Evolutionary conservation across 2,113 vertebrate genomes (phyloP), one percentile per base, ranked within the genome.

Genomic region (Cyprinus carpio): DNA sequence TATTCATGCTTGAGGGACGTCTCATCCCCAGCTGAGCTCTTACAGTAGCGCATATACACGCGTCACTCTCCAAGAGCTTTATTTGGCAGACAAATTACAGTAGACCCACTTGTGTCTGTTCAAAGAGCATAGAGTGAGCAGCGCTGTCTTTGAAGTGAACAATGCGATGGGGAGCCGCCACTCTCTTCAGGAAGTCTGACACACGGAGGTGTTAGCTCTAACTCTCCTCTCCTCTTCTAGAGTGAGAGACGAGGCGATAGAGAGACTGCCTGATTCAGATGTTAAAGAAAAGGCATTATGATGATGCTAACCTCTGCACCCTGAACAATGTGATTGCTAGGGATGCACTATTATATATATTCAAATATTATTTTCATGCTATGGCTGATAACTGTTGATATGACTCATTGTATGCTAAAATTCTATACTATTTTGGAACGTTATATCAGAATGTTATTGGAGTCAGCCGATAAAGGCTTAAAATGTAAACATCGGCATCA

Each of bases 121-220:
- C 62, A 80, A 80, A 84, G 82, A 84, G 82, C 54, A 20, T 76
- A 34, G 51, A 69, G 67, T 71, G 46, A 83, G 60, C 79, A 58
- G 56, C 9, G 49, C 37, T 58, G 34, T 72, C 87, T 84, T 87
- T 87, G 78, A 85, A 87, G 83, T 85, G 83, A 81, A 84, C 71
- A 75, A 25, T 81, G 43, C 46, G n/a, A 87, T 37, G 58, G 29
- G 80, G 62, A 76, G 15, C 49, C 40, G 31, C 23, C 25, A 65
- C 79, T 71, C 72, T 82, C 27, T 65, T 64, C 62, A 79, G 81
- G 75, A 79, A 67, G 51, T 80, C 81, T 79, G 64, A 78, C 79
- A 37, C 71, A 87, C 23, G 18, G 49, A 54, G 40, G 74, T 58
- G 62, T 78, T 65, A 58, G 51, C 65, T 79, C 76, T 60, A 16